A percentile compares a stretch with the other conserved stretches of the same genome.
phyloP scores from a whole-genome alignment of 2,113 vertebrate species.

The Struthio camelus region DNA sequence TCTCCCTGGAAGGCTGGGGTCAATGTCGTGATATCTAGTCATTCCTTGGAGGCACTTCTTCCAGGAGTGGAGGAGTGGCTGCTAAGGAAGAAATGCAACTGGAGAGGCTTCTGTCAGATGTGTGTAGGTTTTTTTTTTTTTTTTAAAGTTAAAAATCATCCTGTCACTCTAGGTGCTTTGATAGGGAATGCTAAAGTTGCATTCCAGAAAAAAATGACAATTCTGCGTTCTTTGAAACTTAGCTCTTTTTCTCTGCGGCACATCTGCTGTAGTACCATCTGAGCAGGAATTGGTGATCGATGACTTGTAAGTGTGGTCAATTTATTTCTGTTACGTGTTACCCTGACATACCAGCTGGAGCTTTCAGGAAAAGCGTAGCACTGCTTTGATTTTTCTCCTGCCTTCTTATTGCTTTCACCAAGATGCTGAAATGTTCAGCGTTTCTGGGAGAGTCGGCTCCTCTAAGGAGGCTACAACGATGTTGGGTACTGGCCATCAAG shows the following conservation, averaged over 20 bases:
- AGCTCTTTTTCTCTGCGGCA: not conserved
- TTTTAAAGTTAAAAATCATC: not conserved
- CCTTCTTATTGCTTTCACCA: not conserved
- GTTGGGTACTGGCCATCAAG: not conserved
- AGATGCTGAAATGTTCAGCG: not conserved
- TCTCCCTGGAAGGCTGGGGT: not conserved
- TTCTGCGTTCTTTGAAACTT: not conserved
- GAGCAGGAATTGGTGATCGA: not conserved
- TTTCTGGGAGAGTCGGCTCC: not conserved
- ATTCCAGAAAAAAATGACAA: not conserved
- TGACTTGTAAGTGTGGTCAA: not conserved
- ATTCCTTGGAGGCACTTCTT: not conserved
- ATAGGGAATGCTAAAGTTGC: not conserved
- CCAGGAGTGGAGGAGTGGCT: not conserved
- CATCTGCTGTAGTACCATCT: fast-evolving
- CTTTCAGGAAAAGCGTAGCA: not conserved
- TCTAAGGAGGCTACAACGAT: not conserved
- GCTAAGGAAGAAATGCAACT: not conserved
- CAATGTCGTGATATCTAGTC: not conserved
- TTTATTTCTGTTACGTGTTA: not conserved
- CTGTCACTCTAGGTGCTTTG: not conserved
- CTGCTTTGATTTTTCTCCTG: not conserved
- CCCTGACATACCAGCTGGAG: not conserved
- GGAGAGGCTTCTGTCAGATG: not conserved
- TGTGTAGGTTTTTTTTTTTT: not conserved